Conservation (phyloP, 2,113 vertebrate genomes). For the Microtus ochrogaster region DNA sequence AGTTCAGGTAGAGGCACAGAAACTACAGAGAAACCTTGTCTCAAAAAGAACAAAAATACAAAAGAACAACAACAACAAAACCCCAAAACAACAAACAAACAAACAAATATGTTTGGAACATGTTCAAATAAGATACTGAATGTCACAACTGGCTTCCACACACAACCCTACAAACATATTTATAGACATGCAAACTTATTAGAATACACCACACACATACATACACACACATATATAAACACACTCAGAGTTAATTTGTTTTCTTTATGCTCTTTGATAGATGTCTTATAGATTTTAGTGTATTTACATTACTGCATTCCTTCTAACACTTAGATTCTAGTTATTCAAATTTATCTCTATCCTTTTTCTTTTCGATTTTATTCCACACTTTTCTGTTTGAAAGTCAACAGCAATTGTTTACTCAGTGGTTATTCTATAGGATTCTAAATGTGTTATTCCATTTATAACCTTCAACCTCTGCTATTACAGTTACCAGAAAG, state of each 20-base stretch:
- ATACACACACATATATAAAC: not conserved
- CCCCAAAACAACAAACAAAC: not conserved
- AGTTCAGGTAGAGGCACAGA: no score
- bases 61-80: no score
- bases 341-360: not conserved
- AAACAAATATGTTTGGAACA: not conserved
- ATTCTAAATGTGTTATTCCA: not conserved
- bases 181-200: not conserved
- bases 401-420: not conserved
- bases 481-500: not conserved
- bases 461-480: not conserved
- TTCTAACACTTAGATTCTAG: no score
- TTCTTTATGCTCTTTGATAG: not conserved
- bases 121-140: not conserved
- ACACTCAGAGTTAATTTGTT: not conserved
- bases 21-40: no score
- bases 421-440: not conserved
- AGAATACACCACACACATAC: not conserved
- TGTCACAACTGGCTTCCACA: not conserved
- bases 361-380: not conserved
- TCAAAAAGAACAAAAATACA: no score
- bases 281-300: not conserved
- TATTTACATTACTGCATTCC: not conserved
- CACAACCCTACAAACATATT: no score
- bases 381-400: not conserved